These are phyloP conservation scores for Tetranychus truncatus DNA, from an alignment of 2,888 invertebrate species.

Conservation along the genomic window DNA sequence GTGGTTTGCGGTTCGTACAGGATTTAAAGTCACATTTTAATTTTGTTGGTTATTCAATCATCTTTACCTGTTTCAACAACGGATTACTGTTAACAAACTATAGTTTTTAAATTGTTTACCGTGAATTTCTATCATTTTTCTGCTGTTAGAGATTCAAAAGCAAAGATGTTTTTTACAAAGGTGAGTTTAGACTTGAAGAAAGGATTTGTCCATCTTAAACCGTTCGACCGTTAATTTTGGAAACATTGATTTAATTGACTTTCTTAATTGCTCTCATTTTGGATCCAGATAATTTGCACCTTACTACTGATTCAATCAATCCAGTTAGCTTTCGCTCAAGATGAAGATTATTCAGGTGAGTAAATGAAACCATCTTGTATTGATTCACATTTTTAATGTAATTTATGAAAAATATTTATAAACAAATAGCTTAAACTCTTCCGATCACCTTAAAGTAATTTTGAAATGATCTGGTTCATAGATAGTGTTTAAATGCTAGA, in stretches of 20 bases:
- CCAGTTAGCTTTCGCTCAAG: not conserved
- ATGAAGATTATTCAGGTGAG: not conserved
- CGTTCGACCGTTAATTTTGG: too few relatives aligned
- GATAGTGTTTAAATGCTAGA: too few relatives aligned
- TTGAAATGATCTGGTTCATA: too few relatives aligned
- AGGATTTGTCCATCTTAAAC: too few relatives aligned
- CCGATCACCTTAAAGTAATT: too few relatives aligned
- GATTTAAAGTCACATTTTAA: too few relatives aligned
- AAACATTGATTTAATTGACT: not conserved
- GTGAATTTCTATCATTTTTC: not conserved
- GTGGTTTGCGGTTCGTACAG: too few relatives aligned
- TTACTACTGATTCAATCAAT: not conserved
- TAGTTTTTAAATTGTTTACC: not conserved
- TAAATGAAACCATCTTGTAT: not conserved
- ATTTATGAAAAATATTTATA: not conserved
- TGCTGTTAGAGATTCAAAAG: not conserved
- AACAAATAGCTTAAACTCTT: not conserved
- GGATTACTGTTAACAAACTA: too few relatives aligned
- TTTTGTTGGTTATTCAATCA: too few relatives aligned
- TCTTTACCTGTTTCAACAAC: too few relatives aligned
- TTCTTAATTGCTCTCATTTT: not conserved
- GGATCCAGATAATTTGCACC: not conserved
- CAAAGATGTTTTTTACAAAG: not conserved
- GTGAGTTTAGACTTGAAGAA: not conserved
- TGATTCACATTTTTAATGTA: not conserved